phyloP scores from a whole-genome alignment of 2,113 vertebrate genomes.

The Eulemur macaco region DNA sequence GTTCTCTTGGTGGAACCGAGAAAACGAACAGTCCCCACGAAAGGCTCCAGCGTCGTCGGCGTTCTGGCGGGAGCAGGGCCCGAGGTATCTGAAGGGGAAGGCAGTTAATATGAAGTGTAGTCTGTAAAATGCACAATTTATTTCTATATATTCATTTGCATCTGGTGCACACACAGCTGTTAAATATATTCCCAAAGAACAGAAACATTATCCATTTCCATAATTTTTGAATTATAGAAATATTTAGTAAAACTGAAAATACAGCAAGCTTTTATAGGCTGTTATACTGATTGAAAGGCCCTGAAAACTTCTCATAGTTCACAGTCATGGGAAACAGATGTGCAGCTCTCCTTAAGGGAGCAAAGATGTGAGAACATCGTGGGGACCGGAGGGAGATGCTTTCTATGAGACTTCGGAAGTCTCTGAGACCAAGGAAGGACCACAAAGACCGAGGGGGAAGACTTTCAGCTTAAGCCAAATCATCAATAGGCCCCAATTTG shows the following conservation, averaged over 20 bases:
- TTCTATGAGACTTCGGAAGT: conserved; percentile 53
- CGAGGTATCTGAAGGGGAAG: conserved; percentile 30
- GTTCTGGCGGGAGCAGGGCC: background rate
- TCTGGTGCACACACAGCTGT: conserved; percentile 76
- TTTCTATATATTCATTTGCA: conserved; percentile 77
- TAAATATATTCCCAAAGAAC: conserved; percentile 77
- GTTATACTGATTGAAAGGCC: conserved; percentile 77
- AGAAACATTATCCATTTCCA: conserved; percentile 78
- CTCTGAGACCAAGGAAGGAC: background rate
- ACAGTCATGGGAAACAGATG: conserved; percentile 79
- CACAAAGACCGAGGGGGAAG: background rate
- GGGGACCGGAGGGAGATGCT: conserved; percentile 3
- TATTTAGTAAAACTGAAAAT: conserved; percentile 82
- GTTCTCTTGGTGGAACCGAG: background rate
- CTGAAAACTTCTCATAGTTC: conserved; percentile 75
- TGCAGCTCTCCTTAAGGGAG: conserved; percentile 66
- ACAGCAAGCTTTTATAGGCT: conserved; percentile 74
- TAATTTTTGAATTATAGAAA: conserved; percentile 81
- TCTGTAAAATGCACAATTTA: conserved; percentile 77
- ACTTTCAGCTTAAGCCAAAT: background rate
- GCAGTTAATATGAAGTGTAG: conserved; percentile 53
- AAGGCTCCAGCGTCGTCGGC: background rate
- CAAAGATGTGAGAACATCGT: conserved; percentile 56
- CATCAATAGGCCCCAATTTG: background rate
- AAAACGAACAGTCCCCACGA: background rate